Percentiles rank a stretch among this genome's conserved stretches.
Evolutionary conservation across 2,888 invertebrate genomes (phyloP).

Genomic region (Pyrgus malvae): DNA sequence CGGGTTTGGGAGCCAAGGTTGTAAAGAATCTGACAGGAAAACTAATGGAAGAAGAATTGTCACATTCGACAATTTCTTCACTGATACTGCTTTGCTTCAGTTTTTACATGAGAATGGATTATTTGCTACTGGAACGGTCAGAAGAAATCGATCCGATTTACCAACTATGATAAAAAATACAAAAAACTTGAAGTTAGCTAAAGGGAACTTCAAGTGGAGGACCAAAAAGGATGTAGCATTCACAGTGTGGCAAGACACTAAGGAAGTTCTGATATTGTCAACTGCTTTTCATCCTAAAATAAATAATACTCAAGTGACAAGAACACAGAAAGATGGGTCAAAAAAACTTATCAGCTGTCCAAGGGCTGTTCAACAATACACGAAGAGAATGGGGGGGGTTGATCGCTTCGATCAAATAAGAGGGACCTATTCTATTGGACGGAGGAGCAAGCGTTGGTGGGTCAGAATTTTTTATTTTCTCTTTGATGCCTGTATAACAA

Average conservation of each 20-base stretch:
- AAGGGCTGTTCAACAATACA: constrained; percentile 36
- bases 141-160: constrained; percentile 34
- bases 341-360: constrained; percentile 31
- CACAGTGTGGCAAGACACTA: constrained; percentile 40
- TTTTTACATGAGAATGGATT: constrained; percentile 31
- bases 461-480: constrained; percentile 39
- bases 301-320: constrained; percentile 27
- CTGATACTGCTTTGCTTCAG: constrained; percentile 23
- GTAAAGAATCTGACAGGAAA: constrained; percentile 29
- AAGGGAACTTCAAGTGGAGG: constrained; percentile 41
- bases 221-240: constrained; percentile 37
- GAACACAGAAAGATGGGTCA: constrained; percentile 36
- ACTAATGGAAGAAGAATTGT: constrained; percentile 23
- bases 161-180: constrained; percentile 36
- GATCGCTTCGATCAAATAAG: constrained; percentile 36
- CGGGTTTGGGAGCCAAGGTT: constrained; percentile 33
- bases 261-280: constrained; percentile 37
- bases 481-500: constrained; percentile 36
- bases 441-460: constrained; percentile 39
- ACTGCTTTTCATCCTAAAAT: constrained; percentile 41
- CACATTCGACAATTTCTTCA: constrained; percentile 35
- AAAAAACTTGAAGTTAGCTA: constrained; percentile 31
- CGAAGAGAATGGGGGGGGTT: constrained; percentile 41
- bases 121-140: constrained; percentile 36
- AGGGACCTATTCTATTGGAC: constrained; percentile 36